Evolutionary conservation across 2,113 vertebrate genomes (phyloP).

Genomic region (Cochlearius cochlearius): DNA sequence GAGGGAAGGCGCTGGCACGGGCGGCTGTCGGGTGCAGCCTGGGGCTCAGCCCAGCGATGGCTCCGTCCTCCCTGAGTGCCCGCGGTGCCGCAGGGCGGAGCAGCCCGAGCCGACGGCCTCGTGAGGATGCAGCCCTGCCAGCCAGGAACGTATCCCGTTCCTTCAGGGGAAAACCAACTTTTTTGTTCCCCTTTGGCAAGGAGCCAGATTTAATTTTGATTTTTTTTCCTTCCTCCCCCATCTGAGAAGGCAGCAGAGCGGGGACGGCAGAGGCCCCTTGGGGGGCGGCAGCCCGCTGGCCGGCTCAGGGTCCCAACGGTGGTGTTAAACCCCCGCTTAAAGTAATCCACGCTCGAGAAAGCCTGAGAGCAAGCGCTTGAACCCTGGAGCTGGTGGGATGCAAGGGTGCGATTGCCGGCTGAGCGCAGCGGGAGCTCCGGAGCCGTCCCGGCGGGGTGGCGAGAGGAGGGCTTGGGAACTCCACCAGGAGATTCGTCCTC

Average conservation of each 20-base stretch:
- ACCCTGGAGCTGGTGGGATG: neutral
- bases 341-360: neutral
- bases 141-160: neutral
- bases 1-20: rapidly evolving
- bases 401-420: neutral
- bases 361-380: neutral
- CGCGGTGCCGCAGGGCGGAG: neutral
- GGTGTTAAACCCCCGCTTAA: neutral
- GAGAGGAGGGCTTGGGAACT: neutral
- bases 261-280: neutral
- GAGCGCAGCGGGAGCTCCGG: neutral
- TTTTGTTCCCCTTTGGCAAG: neutral
- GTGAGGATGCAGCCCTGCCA: neutral
- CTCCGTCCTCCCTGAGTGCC: neutral
- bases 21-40: neutral
- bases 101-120: neutral
- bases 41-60: neutral
- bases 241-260: neutral
- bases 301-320: neutral
- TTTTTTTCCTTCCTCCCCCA: neutral
- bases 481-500: neutral
- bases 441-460: neutral
- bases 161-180: neutral
- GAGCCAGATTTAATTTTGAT: neutral
- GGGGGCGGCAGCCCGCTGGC: rapidly evolving